A percentile compares a stretch with the other conserved stretches of the same genome.
Conservation (phyloP, 2,888 invertebrate genomes). For the Ctena decussata region DNA sequence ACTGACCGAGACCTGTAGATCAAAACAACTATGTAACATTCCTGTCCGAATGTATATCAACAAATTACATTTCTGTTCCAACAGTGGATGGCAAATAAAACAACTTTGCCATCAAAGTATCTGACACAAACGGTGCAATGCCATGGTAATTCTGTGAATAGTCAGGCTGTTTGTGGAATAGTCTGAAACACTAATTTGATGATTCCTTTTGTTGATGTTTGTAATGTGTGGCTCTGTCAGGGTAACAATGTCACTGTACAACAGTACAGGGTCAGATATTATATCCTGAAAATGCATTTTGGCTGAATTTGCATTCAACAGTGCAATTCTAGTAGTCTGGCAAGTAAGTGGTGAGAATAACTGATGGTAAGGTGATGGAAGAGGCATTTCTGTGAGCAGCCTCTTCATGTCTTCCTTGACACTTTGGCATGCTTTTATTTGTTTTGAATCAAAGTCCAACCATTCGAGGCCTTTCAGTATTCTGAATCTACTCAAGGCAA, state of each 20-base stretch:
- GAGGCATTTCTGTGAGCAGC: background rate
- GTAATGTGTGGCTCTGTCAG: conserved; percentile 32
- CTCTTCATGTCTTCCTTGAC: background rate
- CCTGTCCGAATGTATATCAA: background rate
- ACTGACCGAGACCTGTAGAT: conserved; percentile 31
- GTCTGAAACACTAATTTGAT: background rate
- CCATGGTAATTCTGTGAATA: conserved; percentile 17
- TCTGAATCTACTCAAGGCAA: conserved; percentile 59
- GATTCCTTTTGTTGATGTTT: background rate
- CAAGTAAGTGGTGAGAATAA: conserved; percentile 14
- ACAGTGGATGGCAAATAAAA: background rate
- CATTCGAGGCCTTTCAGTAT: conserved; percentile 20
- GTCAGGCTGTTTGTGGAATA: no score
- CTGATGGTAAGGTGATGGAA: conserved; percentile 22
- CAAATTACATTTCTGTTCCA: conserved; percentile 22
- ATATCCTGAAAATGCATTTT: conserved; percentile 30
- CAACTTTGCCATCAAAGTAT: background rate
- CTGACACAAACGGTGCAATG: conserved; percentile 23
- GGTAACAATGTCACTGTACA: conserved; percentile 17
- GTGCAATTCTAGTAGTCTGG: conserved; percentile 3
- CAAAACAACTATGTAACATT: background rate
- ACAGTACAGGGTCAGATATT: conserved; percentile 6
- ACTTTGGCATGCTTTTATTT: no score
- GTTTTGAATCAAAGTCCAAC: no score
- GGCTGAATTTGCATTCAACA: conserved; percentile 36